These are phyloP conservation scores for Arrhopalites spinosus DNA, from an alignment of 2,888 invertebrate genomes.

Conservation along the genomic window DNA sequence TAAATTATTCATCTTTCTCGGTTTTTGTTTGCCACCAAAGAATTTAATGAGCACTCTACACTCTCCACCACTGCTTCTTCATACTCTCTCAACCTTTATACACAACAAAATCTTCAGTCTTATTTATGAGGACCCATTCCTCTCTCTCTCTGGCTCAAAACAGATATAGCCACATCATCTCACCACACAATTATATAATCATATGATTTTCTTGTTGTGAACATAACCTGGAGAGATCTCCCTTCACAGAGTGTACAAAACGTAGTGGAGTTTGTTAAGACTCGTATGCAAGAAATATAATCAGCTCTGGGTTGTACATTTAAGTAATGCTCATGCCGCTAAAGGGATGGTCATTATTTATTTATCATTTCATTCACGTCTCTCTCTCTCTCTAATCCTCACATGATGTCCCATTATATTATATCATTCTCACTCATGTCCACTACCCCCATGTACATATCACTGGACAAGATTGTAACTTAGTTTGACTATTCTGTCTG, in stretches of 20 bases:
- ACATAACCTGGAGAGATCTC: too few species aligned
- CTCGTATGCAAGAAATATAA: constrained; percentile 16
- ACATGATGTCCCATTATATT: constrained; percentile 14
- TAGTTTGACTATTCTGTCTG: too few species aligned
- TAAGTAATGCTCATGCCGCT: too few species aligned
- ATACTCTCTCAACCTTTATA: not conserved
- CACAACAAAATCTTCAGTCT: constrained; percentile 11
- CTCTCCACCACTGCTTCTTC: not conserved
- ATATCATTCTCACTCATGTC: not conserved
- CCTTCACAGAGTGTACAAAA: too few species aligned
- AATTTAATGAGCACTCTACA: constrained; percentile 32
- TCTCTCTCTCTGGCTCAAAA: too few species aligned
- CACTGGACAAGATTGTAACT: too few species aligned
- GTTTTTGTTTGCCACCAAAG: constrained; percentile 29
- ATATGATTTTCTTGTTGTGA: too few species aligned
- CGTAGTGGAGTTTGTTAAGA: not conserved
- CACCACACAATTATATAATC: too few species aligned
- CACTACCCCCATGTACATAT: too few species aligned
- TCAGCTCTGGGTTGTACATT: too few species aligned
- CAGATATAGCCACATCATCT: too few species aligned
- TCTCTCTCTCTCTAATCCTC: constrained; percentile 8
- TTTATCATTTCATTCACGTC: constrained; percentile 12
- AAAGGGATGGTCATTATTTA: constrained; percentile 2
- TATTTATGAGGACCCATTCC: constrained; percentile 9
- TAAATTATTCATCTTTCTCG: constrained; percentile 33